A percentile compares a stretch with the other conserved stretches of the same genome.
Evolutionary conservation across 2,797 vertebrate genomes (phyloP).

Genomic region (Clamator glandarius): DNA sequence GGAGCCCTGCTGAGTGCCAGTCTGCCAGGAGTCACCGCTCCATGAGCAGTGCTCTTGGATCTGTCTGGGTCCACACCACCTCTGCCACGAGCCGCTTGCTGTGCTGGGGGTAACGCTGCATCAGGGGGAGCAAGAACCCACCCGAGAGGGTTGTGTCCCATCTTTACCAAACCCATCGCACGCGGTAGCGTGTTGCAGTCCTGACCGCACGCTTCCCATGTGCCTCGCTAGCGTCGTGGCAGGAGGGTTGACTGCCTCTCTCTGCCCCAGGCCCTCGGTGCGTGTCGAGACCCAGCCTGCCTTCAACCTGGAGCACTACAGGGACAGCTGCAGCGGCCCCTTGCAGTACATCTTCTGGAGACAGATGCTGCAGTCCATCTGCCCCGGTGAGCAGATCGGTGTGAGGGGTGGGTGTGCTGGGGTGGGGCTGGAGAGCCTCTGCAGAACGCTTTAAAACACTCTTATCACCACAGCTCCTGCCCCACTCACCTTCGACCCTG

Average conservation of each 20-base stretch:
- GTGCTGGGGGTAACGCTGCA: rapidly evolving
- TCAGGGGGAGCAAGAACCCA: not conserved
- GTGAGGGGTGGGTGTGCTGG: not conserved
- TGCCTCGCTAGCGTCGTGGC: not conserved
- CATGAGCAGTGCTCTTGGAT: rapidly evolving
- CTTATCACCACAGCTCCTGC: slow-evolving; percentile 75
- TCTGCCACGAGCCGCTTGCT: not conserved
- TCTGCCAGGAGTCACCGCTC: not conserved
- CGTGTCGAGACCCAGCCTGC: slow-evolving; percentile 48
- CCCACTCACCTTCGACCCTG: slow-evolving; percentile 81
- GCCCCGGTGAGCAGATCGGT: slow-evolving; percentile 70
- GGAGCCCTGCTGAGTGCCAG: not conserved
- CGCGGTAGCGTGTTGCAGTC: not conserved
- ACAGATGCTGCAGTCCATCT: slow-evolving; percentile 82
- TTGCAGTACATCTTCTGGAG: slow-evolving; percentile 88
- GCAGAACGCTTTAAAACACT: not conserved
- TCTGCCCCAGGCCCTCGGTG: slow-evolving; percentile 36
- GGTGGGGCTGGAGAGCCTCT: rapidly evolving
- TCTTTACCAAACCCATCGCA: rapidly evolving
- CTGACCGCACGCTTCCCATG: rapidly evolving
- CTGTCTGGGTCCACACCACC: rapidly evolving
- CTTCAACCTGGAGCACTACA: slow-evolving; percentile 74
- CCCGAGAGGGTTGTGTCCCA: not conserved
- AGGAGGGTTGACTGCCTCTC: not conserved
- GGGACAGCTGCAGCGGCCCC: slow-evolving; percentile 78